Evolutionary conservation across 2,113 vertebrate genomes (phyloP).

Genomic region (Toxostoma redivivum): DNA sequence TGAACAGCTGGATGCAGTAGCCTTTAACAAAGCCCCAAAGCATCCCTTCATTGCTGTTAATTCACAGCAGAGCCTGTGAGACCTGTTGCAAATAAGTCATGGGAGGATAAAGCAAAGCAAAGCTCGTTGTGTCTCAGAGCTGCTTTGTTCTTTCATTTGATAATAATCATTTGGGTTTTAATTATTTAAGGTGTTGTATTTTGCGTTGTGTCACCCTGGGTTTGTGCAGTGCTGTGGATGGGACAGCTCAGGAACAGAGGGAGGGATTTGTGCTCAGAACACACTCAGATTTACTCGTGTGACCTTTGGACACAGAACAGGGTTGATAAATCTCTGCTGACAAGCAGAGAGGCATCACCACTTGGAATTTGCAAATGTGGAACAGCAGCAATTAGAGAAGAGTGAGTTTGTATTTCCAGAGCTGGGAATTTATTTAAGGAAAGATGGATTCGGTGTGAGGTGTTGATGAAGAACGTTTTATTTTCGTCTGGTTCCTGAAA

Average conservation of each 20-base stretch:
- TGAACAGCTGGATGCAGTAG: neutral
- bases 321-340: constrained; percentile 3
- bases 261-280: neutral
- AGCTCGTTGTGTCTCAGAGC: neutral
- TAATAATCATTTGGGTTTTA: neutral
- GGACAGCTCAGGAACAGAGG: neutral
- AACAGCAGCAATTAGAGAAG: constrained; percentile 11
- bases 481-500: neutral
- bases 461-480: neutral
- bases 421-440: neutral
- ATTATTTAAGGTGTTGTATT: neutral
- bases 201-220: neutral
- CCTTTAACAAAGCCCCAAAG: constrained; percentile 16
- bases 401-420: neutral
- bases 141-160: neutral
- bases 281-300: rapidly evolving
- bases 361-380: neutral
- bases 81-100: neutral
- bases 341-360: neutral
- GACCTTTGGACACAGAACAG: neutral
- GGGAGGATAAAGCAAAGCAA: neutral
- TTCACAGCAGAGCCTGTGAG: neutral
- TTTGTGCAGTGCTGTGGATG: neutral
- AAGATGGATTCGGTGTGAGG: neutral
- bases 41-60: neutral